These are phyloP conservation scores for Brachyhypopomus gauderio DNA, from an alignment of 2,113 vertebrate species.

Conservation along the genomic window DNA sequence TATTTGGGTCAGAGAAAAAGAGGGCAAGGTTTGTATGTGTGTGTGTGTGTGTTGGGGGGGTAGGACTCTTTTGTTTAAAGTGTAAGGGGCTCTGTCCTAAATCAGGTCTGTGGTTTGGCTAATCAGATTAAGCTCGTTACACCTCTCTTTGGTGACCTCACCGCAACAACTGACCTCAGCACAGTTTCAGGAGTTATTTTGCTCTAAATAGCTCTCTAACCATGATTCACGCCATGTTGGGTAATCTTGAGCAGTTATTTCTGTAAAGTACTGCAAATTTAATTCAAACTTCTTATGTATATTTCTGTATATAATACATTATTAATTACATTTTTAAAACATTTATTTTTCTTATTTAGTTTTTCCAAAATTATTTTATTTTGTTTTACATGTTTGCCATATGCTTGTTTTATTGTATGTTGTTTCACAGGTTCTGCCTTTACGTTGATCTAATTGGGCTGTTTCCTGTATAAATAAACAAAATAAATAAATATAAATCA, in stretches of 20 bases:
- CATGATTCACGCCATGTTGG: not conserved
- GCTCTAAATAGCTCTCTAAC: not conserved
- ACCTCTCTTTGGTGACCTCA: conserved; percentile 27
- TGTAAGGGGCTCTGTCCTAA: conserved; percentile 8
- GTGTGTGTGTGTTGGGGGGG: too few species aligned
- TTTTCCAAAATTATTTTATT: too few species aligned
- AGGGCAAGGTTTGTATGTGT: too few species aligned
- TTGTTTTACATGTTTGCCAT: too few species aligned
- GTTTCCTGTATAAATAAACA: too few species aligned
- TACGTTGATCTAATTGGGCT: too few species aligned
- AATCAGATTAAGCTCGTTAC: conserved; percentile 39
- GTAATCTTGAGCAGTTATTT: not conserved
- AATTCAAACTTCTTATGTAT: not conserved
- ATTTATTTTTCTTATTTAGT: too few species aligned
- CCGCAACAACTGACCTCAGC: not conserved
- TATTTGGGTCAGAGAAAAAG: not conserved
- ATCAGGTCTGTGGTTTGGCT: conserved; percentile 27
- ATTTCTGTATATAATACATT: not conserved
- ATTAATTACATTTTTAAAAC: too few species aligned
- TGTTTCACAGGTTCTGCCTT: too few species aligned
- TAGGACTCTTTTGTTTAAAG: conserved; percentile 21
- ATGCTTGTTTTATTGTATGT: too few species aligned
- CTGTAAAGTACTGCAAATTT: not conserved
- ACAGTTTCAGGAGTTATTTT: not conserved
- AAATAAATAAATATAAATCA: too few species aligned